Conservation (phyloP, 2,113 vertebrate species). For the Raja brachyura region DNA sequence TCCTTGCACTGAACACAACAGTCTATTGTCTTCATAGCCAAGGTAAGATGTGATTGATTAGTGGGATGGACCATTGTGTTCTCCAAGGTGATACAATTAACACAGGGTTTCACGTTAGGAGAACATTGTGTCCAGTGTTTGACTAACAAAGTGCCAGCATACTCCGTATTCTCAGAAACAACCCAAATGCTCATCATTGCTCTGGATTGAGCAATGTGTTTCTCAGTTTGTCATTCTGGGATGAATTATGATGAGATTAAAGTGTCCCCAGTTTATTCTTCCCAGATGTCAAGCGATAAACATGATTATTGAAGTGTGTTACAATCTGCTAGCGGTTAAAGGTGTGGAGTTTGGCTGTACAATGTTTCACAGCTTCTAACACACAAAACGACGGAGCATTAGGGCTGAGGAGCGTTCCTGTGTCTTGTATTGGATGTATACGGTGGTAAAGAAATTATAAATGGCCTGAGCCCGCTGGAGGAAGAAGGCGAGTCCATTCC, state of each 20-base stretch:
- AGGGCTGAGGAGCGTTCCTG: neutral
- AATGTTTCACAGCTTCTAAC: neutral
- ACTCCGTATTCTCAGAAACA: neutral
- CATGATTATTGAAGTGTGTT: neutral
- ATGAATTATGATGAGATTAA: neutral
- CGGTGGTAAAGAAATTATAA: neutral
- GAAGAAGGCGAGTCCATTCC: neutral
- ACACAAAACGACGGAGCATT: neutral
- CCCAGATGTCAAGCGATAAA: neutral
- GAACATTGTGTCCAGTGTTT: neutral
- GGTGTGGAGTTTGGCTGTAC: neutral
- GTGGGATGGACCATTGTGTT: neutral
- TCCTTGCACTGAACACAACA: neutral
- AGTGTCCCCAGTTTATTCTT: neutral
- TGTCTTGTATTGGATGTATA: neutral
- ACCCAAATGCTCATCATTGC: neutral
- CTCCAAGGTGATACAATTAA: neutral
- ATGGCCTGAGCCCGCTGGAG: neutral
- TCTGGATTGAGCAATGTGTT: neutral
- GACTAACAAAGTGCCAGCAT: neutral
- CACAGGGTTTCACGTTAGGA: neutral
- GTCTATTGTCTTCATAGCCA: neutral
- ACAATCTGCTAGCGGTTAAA: neutral
- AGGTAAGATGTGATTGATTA: slow-evolving; percentile 5
- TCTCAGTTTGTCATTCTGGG: neutral